These are phyloP conservation scores for Hippasteria phrygiana DNA, from an alignment of 53 echinoderm and acorn worm genomes.

Conservation along the genomic window DNA sequence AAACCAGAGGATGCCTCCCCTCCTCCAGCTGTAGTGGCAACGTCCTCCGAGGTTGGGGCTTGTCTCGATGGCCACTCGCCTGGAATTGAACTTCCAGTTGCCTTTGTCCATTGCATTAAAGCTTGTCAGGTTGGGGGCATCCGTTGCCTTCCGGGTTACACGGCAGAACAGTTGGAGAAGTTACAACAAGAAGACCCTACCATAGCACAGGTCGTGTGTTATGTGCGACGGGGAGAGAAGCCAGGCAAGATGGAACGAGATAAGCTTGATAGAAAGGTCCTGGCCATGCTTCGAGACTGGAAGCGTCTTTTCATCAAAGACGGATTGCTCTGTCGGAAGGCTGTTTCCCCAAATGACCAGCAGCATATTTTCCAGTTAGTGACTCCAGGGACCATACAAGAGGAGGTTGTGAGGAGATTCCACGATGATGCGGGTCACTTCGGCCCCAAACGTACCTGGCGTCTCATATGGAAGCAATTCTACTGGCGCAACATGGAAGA, in stretches of 20 bases:
- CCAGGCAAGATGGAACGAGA: background rate
- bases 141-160: conserved; percentile 26
- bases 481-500: conserved; percentile 16
- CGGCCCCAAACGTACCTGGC: conserved; percentile 35
- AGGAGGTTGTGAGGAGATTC: conserved; percentile 14
- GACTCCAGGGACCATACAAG: background rate
- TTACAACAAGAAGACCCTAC: background rate
- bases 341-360: conserved; percentile 7
- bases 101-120: conserved; percentile 19
- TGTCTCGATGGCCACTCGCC: conserved; percentile 7
- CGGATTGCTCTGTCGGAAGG: background rate
- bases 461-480: background rate
- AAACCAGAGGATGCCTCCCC: background rate
- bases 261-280: background rate
- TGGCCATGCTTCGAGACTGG: background rate
- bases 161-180: background rate
- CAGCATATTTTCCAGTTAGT: background rate
- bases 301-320: background rate
- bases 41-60: no score
- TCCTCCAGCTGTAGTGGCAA: background rate
- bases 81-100: conserved; percentile 11
- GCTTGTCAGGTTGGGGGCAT: conserved; percentile 24
- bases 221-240: background rate
- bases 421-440: conserved; percentile 55
- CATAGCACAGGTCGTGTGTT: background rate